These are phyloP conservation scores for Choristoneura fumiferana DNA, from an alignment of 1,140 invertebrate genomes.

Conservation along the genomic window DNA sequence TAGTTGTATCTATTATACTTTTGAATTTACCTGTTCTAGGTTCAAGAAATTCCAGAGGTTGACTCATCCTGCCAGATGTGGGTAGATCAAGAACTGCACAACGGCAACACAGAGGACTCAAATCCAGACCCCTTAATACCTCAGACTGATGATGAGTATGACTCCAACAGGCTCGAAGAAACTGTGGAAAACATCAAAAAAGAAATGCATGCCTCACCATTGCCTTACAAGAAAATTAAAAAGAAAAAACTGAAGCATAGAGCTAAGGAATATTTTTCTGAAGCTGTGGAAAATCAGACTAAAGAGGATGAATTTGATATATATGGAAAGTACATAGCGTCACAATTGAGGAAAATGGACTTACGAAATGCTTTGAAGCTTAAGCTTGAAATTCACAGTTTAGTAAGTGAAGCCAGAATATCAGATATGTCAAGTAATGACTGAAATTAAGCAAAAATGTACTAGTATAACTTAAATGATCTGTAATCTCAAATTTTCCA, in stretches of 20 bases:
- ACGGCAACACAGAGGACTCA: slow-evolving; percentile 34
- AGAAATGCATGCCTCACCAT: slow-evolving; percentile 25
- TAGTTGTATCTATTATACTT: no score
- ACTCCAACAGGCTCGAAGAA: slow-evolving; percentile 36
- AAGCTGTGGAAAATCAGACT: slow-evolving; percentile 25
- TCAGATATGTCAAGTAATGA: slow-evolving; percentile 26
- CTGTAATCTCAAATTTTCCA: no score
- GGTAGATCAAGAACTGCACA: slow-evolving; percentile 41
- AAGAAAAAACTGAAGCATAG: slow-evolving; percentile 56
- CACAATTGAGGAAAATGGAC: slow-evolving; percentile 54
- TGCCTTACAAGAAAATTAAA: slow-evolving; percentile 42
- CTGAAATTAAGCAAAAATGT: neutral
- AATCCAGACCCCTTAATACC: slow-evolving; percentile 48
- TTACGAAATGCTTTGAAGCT: slow-evolving; percentile 47
- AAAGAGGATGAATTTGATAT: slow-evolving; percentile 64
- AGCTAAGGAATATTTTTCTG: slow-evolving; percentile 33
- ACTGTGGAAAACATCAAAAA: slow-evolving; percentile 34
- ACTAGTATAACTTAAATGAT: no score
- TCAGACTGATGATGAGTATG: slow-evolving; percentile 53
- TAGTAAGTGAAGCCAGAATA: slow-evolving; percentile 52
- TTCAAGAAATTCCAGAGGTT: slow-evolving; percentile 44
- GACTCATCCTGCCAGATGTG: slow-evolving; percentile 58
- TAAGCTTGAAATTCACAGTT: slow-evolving; percentile 54
- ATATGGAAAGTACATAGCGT: slow-evolving; percentile 60
- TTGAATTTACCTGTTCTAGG: slow-evolving; percentile 31